These are phyloP conservation scores for Vicugna pacos DNA, from an alignment of 2,113 vertebrate genomes.

Conservation along the genomic window DNA sequence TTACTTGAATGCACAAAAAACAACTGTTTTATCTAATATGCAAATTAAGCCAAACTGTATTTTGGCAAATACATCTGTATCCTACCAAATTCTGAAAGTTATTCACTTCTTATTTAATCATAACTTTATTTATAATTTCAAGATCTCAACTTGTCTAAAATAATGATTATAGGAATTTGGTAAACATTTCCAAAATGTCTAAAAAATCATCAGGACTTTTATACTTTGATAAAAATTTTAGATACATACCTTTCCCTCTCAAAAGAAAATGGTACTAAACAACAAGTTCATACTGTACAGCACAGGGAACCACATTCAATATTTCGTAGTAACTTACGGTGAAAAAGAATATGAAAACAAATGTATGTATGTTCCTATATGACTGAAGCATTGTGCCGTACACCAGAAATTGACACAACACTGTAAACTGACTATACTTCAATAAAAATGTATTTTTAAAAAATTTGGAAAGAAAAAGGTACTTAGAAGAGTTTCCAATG, in stretches of 20 bases:
- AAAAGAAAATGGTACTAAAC: slow-evolving; percentile 40
- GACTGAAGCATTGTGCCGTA: too few species aligned
- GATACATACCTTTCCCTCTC: slow-evolving; percentile 68
- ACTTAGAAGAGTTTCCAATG: slow-evolving; percentile 49
- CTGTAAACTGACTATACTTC: too few species aligned
- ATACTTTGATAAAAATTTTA: slow-evolving; percentile 70
- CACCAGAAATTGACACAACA: too few species aligned
- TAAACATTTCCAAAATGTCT: slow-evolving; percentile 58
- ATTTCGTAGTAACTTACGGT: too few species aligned
- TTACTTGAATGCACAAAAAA: slow-evolving; percentile 78
- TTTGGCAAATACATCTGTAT: slow-evolving; percentile 78
- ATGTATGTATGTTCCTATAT: too few species aligned
- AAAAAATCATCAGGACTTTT: slow-evolving; percentile 31
- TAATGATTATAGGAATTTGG: slow-evolving; percentile 68
- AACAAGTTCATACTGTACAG: too few species aligned
- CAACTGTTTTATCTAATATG: slow-evolving; percentile 71
- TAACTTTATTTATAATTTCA: slow-evolving; percentile 77
- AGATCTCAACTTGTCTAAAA: slow-evolving; percentile 81
- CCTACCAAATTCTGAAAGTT: slow-evolving; percentile 83
- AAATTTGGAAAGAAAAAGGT: slow-evolving; percentile 38
- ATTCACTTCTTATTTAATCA: slow-evolving; percentile 76
- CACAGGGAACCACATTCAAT: too few species aligned
- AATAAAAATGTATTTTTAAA: too few species aligned
- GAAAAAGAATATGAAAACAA: too few species aligned
- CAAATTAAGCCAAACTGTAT: slow-evolving; percentile 78